These are phyloP conservation scores for Spatulosminthurus flaviceps DNA, from an alignment of 2,888 invertebrate genomes.

Conservation along the genomic window DNA sequence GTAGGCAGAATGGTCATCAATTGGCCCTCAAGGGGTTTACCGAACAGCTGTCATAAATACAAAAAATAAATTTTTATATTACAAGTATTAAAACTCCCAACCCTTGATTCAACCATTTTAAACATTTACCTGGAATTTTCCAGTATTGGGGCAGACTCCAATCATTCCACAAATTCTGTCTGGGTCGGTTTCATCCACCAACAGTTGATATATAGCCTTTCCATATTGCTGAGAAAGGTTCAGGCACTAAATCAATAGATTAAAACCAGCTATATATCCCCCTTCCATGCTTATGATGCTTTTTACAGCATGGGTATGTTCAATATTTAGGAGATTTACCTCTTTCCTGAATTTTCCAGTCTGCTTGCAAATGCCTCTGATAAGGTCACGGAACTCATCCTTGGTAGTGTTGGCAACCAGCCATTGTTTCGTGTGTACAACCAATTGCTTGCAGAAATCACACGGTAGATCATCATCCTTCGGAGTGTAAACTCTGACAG, in stretches of 20 bases:
- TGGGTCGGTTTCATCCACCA: conserved; percentile 76
- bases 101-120: background rate
- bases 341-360: conserved; percentile 77
- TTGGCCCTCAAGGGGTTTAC: conserved; percentile 49
- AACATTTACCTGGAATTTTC: conserved; percentile 52
- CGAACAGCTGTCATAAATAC: conserved; percentile 25
- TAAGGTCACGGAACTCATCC: conserved; percentile 79
- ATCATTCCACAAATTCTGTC: conserved; percentile 76
- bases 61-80: background rate
- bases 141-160: conserved; percentile 71
- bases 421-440: conserved; percentile 80
- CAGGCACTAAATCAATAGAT: too few relatives aligned
- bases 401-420: conserved; percentile 86
- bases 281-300: too few relatives aligned
- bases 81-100: conserved; percentile 2
- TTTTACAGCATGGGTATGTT: too few relatives aligned
- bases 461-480: conserved; percentile 71
- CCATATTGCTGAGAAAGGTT: conserved; percentile 83
- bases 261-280: too few relatives aligned
- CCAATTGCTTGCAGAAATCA: conserved; percentile 84
- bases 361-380: conserved; percentile 81
- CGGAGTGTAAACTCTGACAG: conserved; percentile 70
- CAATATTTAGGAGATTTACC: conserved; percentile 65
- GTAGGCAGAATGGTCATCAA: conserved; percentile 58
- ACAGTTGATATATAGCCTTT: conserved; percentile 75